Base-by-base conservation (phyloP, 2,888 invertebrate species). In the Phasia obesa region DNA sequence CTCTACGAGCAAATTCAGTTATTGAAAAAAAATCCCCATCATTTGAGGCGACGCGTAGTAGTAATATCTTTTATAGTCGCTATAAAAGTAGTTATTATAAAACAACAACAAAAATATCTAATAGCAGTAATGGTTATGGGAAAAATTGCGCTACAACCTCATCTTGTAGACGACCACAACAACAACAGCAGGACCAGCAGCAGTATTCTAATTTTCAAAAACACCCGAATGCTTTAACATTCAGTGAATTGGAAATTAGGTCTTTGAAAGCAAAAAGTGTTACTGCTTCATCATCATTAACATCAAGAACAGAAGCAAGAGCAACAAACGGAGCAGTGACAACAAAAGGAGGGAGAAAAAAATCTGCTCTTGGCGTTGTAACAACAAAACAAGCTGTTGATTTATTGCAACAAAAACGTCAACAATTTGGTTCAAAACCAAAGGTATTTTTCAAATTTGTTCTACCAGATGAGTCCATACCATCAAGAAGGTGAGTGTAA, bases 41-140 rank as follows among this genome's bases (percentile, higher is more conserved):
- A 51, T 82, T 84, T 21, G 84, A 86, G 38, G 57, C 70, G 13
- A 71, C 82, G 53, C 81, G 49, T 27, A 65, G 78, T 49, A 86
- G 84, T 74, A 85, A 85, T 47, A 80, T 85, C 65, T 85, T 81
- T 17, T 85, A 85, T 2, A 86, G 86, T 31, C 86, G 85, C 60
- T 84, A 86, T 51, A 85, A 78, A 67, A 86, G 85, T 69, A 86
- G 81, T 69, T 78, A 73, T 53, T 84, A 85, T 27, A 75, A 70
- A 17, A 55, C 35, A 64, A 57, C 62, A 15, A 23, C 23, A 65
- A 35, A n/a, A 74, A 62, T 60, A 19, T 55, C n/a, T 25, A 55
- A 19, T 17, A 31, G 21, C n/a, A 59, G 47, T 17, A 73, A 49
- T 42, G 38, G 9, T 15, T 62, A 31, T 5, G 19, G 49, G 31